Conservation (phyloP, 2,113 vertebrate species). For the Australoheros scitulus region DNA sequence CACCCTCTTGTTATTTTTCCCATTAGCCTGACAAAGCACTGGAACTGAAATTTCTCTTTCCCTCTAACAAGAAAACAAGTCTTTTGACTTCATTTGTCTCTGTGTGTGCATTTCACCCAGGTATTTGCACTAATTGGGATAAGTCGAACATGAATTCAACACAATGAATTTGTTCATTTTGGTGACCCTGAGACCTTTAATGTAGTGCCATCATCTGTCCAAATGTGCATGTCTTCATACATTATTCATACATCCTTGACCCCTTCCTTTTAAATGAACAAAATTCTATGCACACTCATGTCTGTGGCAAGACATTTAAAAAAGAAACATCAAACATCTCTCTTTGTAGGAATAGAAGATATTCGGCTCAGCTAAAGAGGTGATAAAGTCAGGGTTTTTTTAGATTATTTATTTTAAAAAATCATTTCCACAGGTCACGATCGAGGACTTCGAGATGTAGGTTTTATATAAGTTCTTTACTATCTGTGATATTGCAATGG, state of each 20-base stretch:
- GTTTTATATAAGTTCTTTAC: neutral
- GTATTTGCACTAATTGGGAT: neutral
- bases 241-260: neutral
- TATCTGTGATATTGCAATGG: neutral
- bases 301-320: neutral
- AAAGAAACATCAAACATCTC: neutral
- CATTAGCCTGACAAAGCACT: conserved; percentile 1
- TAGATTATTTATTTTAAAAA: neutral
- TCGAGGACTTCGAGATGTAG: neutral
- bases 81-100: neutral
- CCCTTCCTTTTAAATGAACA: neutral
- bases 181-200: neutral
- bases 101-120: neutral
- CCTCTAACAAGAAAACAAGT: neutral
- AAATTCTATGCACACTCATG: neutral
- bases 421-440: neutral
- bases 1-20: neutral
- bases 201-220: neutral
- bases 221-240: neutral
- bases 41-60: neutral
- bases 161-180: neutral
- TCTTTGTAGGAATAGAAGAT: neutral
- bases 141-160: neutral
- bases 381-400: neutral
- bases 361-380: neutral